A percentile compares a stretch with the other conserved stretches of the same genome.
phyloP scores from a whole-genome alignment of 2,888 invertebrate species.

The Ochropleura leucogaster region DNA sequence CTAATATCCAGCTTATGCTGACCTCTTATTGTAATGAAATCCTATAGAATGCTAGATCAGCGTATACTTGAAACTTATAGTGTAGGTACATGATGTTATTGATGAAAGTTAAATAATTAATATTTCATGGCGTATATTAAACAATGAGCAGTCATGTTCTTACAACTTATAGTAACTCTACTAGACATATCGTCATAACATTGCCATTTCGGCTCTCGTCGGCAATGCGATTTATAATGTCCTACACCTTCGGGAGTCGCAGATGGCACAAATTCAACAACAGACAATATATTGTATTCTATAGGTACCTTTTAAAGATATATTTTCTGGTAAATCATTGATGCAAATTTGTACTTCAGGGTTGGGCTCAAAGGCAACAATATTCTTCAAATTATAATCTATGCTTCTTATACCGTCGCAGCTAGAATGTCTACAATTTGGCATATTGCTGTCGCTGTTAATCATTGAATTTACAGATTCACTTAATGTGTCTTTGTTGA shows the following conservation, averaged over 20 bases:
- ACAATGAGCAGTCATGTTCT: conserved; percentile 4
- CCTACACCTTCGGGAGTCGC: too few species aligned
- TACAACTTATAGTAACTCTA: conserved; percentile 1
- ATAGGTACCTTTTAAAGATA: conserved; percentile 30
- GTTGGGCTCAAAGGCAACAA: conserved; percentile 35
- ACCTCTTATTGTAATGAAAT: not conserved
- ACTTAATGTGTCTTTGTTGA: conserved; percentile 16
- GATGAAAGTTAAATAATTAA: not conserved
- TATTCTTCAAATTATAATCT: conserved; percentile 40
- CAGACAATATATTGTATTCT: conserved; percentile 14
- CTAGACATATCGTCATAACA: not conserved
- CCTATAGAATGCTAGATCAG: not conserved
- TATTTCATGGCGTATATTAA: conserved; percentile 1
- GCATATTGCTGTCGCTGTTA: conserved; percentile 4
- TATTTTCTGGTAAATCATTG: conserved; percentile 38
- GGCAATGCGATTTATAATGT: too few species aligned
- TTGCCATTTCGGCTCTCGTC: too few species aligned
- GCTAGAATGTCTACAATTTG: conserved; percentile 16
- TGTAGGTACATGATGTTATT: not conserved
- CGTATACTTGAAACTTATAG: not conserved
- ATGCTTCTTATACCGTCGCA: conserved; percentile 30
- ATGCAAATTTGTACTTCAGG: conserved; percentile 41
- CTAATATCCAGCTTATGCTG: not conserved
- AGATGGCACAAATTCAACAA: not conserved
- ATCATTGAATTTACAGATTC: not conserved